Percentiles rank a stretch among this genome's conserved stretches.
Evolutionary conservation across 2,113 vertebrate genomes (phyloP).

Genomic region (Cisticola juncidis): DNA sequence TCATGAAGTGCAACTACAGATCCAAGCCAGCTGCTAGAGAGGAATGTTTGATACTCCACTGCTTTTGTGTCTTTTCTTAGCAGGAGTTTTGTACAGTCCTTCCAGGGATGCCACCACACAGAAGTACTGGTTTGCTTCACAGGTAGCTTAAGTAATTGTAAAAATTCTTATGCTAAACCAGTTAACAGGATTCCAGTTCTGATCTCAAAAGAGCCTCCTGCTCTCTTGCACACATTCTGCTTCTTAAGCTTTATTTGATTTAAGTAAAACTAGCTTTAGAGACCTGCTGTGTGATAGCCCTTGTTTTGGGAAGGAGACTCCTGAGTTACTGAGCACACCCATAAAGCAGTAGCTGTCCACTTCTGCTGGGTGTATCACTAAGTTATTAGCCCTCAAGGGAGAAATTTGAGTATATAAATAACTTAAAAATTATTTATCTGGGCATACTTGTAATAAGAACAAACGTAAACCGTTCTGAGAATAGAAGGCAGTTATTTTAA

Average conservation of each 20-base stretch:
- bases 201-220: neutral
- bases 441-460: neutral
- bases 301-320: neutral
- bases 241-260: neutral
- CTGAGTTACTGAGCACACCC: neutral
- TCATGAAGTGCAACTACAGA: neutral
- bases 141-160: neutral
- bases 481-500: constrained; percentile 27
- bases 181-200: neutral
- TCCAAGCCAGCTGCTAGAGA: neutral
- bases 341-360: neutral
- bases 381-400: constrained; percentile 35
- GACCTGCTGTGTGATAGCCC: neutral
- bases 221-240: neutral
- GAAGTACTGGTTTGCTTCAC: neutral
- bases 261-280: neutral
- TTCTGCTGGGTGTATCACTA: neutral
- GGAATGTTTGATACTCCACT: neutral
- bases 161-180: neutral
- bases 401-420: constrained; percentile 22
- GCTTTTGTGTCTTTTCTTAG: neutral
- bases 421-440: neutral
- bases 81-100: neutral
- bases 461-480: neutral
- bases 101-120: neutral